Conservation (phyloP, 1,140 invertebrate species). For the Choristoneura fumiferana region DNA sequence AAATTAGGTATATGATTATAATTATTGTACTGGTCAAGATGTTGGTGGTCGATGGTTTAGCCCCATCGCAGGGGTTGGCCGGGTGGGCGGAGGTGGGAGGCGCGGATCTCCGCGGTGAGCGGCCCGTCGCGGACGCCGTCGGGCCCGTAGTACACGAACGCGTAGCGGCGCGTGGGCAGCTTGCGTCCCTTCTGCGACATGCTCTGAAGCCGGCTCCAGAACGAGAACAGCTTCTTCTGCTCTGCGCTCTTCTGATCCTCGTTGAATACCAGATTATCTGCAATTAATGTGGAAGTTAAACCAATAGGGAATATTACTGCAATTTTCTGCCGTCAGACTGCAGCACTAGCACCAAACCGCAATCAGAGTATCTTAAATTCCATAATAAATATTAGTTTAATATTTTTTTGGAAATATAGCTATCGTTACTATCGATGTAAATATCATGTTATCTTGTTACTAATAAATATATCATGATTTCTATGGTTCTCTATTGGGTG, state of each 20-base stretch:
- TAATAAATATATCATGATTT: too few relatives aligned
- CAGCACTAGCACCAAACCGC: too few relatives aligned
- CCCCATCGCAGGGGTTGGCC: conserved; percentile 70
- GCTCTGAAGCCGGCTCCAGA: conserved; percentile 69
- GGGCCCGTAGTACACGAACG: conserved; percentile 61
- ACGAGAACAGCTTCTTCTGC: conserved; percentile 63
- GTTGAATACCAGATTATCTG: conserved; percentile 35
- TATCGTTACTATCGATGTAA: too few relatives aligned
- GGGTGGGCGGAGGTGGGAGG: conserved; percentile 60
- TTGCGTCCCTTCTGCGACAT: conserved; percentile 64
- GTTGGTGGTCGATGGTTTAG: conserved; percentile 30
- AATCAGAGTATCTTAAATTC: too few relatives aligned
- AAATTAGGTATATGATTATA: conserved; percentile 13
- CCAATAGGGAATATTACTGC: too few relatives aligned
- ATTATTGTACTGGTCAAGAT: conserved; percentile 16
- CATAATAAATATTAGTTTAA: too few relatives aligned
- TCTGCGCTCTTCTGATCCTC: conserved; percentile 45
- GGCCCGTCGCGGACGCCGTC: conserved; percentile 48
- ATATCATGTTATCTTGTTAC: too few relatives aligned
- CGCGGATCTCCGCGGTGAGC: conserved; percentile 63
- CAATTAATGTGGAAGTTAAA: neutral
- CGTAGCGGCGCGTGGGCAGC: conserved; percentile 58
- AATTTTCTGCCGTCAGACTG: too few relatives aligned
- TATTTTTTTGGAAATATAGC: too few relatives aligned
- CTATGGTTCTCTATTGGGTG: too few relatives aligned